These are phyloP conservation scores for Habropoda laboriosa DNA, from an alignment of 1,140 invertebrate genomes.

Conservation along the genomic window DNA sequence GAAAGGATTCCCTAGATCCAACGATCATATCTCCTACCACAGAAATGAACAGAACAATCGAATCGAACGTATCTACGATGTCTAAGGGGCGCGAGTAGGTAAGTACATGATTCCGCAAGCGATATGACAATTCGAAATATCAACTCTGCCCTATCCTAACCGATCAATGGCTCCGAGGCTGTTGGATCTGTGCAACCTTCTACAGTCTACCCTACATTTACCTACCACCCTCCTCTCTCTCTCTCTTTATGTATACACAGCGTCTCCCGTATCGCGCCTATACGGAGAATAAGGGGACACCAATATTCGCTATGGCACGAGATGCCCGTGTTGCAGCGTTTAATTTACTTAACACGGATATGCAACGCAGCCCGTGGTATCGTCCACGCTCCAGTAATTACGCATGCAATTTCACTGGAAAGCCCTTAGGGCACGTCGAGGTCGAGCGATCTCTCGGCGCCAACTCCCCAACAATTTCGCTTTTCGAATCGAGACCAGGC, in stretches of 20 bases:
- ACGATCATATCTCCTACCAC: too few relatives aligned
- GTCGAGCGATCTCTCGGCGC: conserved; percentile 51
- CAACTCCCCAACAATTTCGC: conserved; percentile 44
- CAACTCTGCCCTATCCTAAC: background rate
- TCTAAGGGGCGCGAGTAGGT: background rate
- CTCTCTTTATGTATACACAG: background rate
- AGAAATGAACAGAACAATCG: too few relatives aligned
- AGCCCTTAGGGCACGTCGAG: conserved; percentile 59
- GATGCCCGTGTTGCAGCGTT: conserved; percentile 30
- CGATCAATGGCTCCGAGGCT: background rate
- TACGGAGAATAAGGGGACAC: conserved; percentile 27
- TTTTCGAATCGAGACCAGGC: conserved; percentile 52
- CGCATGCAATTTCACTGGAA: conserved; percentile 54
- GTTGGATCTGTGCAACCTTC: background rate
- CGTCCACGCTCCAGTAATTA: conserved; percentile 58
- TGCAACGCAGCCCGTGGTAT: conserved; percentile 20
- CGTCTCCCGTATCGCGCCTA: background rate
- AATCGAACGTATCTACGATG: background rate
- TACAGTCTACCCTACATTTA: background rate
- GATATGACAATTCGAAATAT: background rate
- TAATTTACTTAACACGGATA: conserved; percentile 59
- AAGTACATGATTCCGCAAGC: background rate
- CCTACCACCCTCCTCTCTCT: background rate
- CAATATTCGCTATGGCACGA: conserved; percentile 19
- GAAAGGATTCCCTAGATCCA: too few relatives aligned